Evolutionary conservation across 1,140 invertebrate species (phyloP).

Genomic region (Trachelipus rathkii): DNA sequence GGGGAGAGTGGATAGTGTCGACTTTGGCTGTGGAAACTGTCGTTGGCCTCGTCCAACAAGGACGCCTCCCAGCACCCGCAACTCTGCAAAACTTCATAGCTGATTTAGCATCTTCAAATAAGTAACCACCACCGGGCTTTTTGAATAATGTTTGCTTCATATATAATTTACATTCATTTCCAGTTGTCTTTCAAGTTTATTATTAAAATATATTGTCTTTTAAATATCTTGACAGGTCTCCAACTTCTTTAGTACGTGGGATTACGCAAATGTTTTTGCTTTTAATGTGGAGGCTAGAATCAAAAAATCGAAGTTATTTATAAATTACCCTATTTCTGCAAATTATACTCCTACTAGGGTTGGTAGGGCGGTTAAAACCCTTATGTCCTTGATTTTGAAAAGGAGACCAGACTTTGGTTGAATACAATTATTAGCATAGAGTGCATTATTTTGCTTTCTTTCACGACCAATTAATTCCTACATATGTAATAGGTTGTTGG

Average conservation of each 20-base stretch:
- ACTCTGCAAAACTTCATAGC: conserved; percentile 36
- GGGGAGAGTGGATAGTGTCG: conserved; percentile 29
- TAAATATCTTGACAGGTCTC: not conserved
- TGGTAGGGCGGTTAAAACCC: not conserved
- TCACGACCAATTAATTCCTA: too few relatives aligned
- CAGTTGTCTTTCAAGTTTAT: too few relatives aligned
- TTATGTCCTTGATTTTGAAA: not conserved
- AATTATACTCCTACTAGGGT: not conserved
- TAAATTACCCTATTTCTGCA: not conserved
- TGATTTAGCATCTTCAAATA: conserved; percentile 32
- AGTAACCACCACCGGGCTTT: not conserved
- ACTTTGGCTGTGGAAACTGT: conserved; percentile 30
- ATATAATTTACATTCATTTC: too few relatives aligned
- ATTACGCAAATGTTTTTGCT: not conserved
- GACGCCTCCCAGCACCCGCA: conserved; percentile 26
- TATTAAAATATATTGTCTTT: too few relatives aligned
- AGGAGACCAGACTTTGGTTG: not conserved
- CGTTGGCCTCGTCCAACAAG: conserved; percentile 17
- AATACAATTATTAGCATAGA: not conserved
- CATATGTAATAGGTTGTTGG: too few relatives aligned
- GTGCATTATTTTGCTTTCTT: not conserved
- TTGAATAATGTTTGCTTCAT: too few relatives aligned
- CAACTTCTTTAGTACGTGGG: not conserved
- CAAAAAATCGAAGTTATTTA: not conserved
- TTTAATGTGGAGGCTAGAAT: not conserved